Conservation (phyloP, 2,888 invertebrate species). For the Candidula unifasciata region DNA sequence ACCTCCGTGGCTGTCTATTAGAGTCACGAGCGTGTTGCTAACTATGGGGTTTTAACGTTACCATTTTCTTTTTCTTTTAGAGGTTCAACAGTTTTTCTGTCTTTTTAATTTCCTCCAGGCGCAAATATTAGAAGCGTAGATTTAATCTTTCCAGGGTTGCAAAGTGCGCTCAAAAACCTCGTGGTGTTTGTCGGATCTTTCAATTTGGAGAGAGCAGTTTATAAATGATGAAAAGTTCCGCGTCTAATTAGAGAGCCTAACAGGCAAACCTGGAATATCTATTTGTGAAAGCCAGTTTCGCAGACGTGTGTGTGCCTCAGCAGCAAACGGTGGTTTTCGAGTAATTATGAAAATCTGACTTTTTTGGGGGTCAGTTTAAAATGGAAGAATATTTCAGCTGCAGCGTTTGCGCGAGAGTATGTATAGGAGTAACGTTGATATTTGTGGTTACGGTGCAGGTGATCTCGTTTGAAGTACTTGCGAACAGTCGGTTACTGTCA, state of each 20-base stretch:
- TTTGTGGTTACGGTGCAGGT: too few relatives aligned
- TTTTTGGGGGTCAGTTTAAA: too few relatives aligned
- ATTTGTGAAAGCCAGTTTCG: too few relatives aligned
- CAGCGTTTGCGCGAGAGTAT: too few relatives aligned
- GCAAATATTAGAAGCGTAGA: constrained; percentile 15
- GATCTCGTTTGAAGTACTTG: too few relatives aligned
- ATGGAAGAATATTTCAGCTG: too few relatives aligned
- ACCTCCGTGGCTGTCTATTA: constrained; percentile 17
- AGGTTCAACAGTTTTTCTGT: background rate
- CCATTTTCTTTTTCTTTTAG: background rate
- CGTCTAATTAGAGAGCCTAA: background rate
- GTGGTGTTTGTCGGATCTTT: background rate
- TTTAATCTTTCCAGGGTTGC: constrained; percentile 28
- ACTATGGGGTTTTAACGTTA: background rate
- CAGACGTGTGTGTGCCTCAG: too few relatives aligned
- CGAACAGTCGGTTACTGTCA: too few relatives aligned
- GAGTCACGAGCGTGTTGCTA: constrained; percentile 22
- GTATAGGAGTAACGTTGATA: too few relatives aligned
- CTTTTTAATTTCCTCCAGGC: background rate
- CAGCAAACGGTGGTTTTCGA: too few relatives aligned
- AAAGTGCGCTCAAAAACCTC: constrained; percentile 6
- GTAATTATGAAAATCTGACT: too few relatives aligned
- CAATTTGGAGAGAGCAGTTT: background rate
- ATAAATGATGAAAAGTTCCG: constrained; percentile 2
- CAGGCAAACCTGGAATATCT: too few relatives aligned